Evolutionary conservation across 2,113 vertebrate species (phyloP), one percentile per base, ranked within the genome.

Genomic region (Phyllostomus discolor): DNA sequence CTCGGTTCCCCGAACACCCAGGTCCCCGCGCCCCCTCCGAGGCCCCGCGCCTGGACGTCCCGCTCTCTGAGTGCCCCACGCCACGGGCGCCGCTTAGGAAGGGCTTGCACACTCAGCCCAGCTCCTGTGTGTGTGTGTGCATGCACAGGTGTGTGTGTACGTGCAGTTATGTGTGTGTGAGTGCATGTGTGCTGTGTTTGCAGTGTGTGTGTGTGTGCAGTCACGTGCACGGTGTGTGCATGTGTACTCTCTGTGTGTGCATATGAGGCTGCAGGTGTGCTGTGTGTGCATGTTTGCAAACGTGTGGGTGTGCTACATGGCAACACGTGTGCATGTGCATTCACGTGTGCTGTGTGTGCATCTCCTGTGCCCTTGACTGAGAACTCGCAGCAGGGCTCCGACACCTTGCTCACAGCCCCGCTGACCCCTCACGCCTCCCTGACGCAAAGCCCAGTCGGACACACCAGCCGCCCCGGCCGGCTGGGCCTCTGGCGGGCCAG

Each of bases 1-100:
- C 80, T 95, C 1, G 38, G 69, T 43, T 89, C 87, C 83, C 78
- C 69, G 2, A 72, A 89, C 8, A 46, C 75, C 87, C 92, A 87
- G 97, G 94, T 95, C 91, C 88, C 59, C 6, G 22, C 82, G 10
- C 62, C 78, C 89, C 38, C 82, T 31, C n/a, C 22, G 0, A 1
- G 54, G 78, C 72, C 3, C 0, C 26, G 82, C 33, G 48, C 75
- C 76, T 2, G 70, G 89, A 46, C 2, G 0, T 2, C 33, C 87
- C 24, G 22, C 1, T n/a, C 48, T 64, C 66, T 48, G 19, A 5
- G 82, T 31, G 22, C 31, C 64, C 43, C n/a, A 1, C 1, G 10
- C 88, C 0, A 26, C 43, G 7, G 15, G n/a, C 0, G 19, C 52
- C 22, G 76, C 92, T 41, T 11, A 11, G 82, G 57, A 52, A 73